These are phyloP conservation scores for Tapirus indicus DNA, from an alignment of 2,797 vertebrate genomes.

Conservation along the genomic window DNA sequence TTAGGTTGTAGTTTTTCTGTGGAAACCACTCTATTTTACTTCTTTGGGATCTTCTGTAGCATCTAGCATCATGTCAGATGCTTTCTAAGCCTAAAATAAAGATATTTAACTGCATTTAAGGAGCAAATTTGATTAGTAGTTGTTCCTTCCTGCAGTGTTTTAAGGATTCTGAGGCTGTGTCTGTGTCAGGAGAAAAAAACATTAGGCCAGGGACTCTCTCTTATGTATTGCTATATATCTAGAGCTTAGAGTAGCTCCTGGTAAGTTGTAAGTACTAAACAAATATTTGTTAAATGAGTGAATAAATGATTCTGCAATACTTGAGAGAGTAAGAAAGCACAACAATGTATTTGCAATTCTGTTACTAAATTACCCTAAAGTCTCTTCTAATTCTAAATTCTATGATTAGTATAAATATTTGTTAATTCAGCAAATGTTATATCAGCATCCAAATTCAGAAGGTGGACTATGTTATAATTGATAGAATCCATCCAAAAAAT, in stretches of 20 bases:
- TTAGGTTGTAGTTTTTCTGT: not conserved
- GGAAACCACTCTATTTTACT: not conserved
- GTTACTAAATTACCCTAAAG: not conserved
- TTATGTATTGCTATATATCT: not conserved
- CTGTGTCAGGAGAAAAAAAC: not conserved
- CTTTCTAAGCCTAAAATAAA: not conserved
- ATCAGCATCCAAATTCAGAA: not conserved
- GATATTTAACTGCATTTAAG: not conserved
- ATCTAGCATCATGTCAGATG: not conserved
- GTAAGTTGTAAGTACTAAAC: not conserved
- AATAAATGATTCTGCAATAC: slow-evolving; percentile 6
- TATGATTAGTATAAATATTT: not conserved
- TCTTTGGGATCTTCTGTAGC: not conserved
- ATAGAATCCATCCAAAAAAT: not conserved
- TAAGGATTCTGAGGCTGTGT: not conserved
- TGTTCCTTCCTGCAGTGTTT: not conserved
- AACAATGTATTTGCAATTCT: not conserved
- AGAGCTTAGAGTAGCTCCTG: not conserved
- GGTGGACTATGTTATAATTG: not conserved
- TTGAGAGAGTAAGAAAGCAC: not conserved
- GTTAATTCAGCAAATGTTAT: not conserved
- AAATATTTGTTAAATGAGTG: slow-evolving; percentile 13
- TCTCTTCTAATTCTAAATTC: slow-evolving; percentile 9
- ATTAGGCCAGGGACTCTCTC: not conserved
- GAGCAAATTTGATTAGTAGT: not conserved